Base-by-base conservation (phyloP, 2,797 vertebrate species). In the Monodelphis domestica region DNA sequence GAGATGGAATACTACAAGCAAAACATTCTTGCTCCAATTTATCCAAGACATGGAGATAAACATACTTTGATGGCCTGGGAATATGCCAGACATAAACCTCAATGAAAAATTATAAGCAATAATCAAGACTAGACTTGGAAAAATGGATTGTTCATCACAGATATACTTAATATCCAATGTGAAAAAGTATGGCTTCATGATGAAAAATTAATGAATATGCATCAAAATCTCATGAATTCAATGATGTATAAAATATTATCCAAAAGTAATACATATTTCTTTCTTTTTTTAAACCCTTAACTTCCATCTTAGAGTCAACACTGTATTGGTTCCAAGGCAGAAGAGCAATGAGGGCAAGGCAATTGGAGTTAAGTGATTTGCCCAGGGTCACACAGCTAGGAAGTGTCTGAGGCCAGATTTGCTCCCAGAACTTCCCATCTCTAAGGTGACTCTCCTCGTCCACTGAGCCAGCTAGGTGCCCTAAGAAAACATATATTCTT, bases 161-260 rank as follows among this genome's bases (percentile, higher is more conserved):
- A 24, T 26, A 50, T 24, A 84, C 7, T 78, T 24, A 45, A 84
- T 84, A 84, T 4, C 38, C 9, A 88, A 90, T 93, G 57, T 84
- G 26, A 63, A 53, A n/a, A 33, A 33, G 87, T 70, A 96, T 93
- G 53, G 15, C 12, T 90, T 91, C 89, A 17, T 17, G 87, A 55
- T 87, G 33, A 95, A 95, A 56, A 84, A 45, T 84, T 45, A 50
- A 50, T 84, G 38, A 26, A 84, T 50, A 21, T 4, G 0, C 10
- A 84, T 91, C 52, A 24, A 59, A 89, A 89, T 90, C 92, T 91
- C 89, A 78, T 96, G 51, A 24, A 88, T 89, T 90, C 9, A 26
- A 78, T 45, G 10, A n/a, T n/a, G n/a, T n/a, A n/a, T n/a, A n/a
- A n/a, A n/a, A n/a, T n/a, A n/a, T n/a, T n/a, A n/a, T 95, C n/a